Conservation (phyloP, 2,113 vertebrate genomes). For the Passerina amoena region DNA sequence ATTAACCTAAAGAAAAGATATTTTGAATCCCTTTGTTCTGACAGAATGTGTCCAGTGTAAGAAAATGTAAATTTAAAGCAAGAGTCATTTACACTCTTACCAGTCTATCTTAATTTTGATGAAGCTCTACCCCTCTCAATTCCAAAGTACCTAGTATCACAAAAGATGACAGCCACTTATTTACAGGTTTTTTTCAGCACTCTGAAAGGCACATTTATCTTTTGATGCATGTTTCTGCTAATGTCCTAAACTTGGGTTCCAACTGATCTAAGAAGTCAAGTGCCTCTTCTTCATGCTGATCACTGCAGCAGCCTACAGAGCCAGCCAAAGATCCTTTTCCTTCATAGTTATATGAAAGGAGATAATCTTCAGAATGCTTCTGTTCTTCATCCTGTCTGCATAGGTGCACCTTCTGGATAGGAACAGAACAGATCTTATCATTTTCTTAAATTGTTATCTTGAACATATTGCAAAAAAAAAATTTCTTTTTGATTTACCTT, state of each 20-base stretch:
- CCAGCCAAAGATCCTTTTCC: conserved; percentile 85
- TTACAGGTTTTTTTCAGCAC: conserved; percentile 1
- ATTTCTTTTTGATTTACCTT: conserved; percentile 84
- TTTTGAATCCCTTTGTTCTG: conserved; percentile 13
- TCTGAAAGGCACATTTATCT: conserved; percentile 61
- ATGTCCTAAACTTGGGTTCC: conserved; percentile 89
- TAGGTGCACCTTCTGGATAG: conserved; percentile 77
- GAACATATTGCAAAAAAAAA: conserved; percentile 75
- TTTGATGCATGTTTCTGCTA: conserved; percentile 81
- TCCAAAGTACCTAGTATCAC: conserved; percentile 3
- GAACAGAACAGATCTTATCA: conserved; percentile 59
- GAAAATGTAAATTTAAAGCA: neutral
- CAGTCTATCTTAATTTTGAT: neutral
- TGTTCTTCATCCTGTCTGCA: conserved; percentile 81
- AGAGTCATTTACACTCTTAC: conserved; percentile 8
- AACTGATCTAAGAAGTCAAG: conserved; percentile 88
- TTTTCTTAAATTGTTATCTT: conserved; percentile 74
- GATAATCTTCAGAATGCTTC: conserved; percentile 82
- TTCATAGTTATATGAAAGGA: conserved; percentile 85
- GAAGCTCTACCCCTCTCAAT: neutral
- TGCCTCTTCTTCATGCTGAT: conserved; percentile 77
- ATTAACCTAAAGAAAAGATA: neutral
- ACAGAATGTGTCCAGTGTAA: neutral
- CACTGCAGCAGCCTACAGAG: conserved; percentile 90
- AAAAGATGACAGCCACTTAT: neutral